A percentile compares a stretch with the other conserved stretches of the same genome.
Conservation (phyloP, 2,888 invertebrate species). For the Ypsolopha sequella region DNA sequence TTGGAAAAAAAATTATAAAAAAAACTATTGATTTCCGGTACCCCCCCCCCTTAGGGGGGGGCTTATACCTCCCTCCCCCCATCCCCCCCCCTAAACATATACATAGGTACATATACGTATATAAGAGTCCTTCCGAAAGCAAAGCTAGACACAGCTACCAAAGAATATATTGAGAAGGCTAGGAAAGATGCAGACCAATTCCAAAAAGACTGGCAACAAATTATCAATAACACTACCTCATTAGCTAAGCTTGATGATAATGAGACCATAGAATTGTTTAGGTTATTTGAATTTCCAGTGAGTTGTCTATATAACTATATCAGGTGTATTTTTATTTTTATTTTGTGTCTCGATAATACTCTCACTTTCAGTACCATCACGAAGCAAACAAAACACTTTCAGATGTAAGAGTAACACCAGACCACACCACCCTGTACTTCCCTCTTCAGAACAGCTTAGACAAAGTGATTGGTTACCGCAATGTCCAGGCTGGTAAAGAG, state of each 20-base stretch:
- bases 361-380: constrained; percentile 38
- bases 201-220: constrained; percentile 50
- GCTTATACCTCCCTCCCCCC: no score
- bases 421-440: constrained; percentile 72
- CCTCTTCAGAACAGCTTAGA: constrained; percentile 74
- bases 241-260: constrained; percentile 54
- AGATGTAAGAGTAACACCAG: constrained; percentile 67
- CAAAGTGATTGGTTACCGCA: constrained; percentile 76
- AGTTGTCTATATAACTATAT: constrained; percentile 15
- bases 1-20: no score
- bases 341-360: no score
- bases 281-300: constrained; percentile 72
- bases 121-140: no score
- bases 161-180: constrained; percentile 43
- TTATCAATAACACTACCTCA: constrained; percentile 46
- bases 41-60: no score
- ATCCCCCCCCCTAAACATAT: no score
- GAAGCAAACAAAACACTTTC: constrained; percentile 58
- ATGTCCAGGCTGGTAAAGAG: constrained; percentile 54
- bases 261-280: constrained; percentile 52
- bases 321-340: constrained; percentile 15
- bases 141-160: constrained; percentile 37
- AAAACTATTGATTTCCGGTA: no score
- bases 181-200: constrained; percentile 41
- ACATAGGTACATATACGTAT: no score